Conservation (phyloP, 2,113 vertebrate genomes). For the Phaetusa simplex region DNA sequence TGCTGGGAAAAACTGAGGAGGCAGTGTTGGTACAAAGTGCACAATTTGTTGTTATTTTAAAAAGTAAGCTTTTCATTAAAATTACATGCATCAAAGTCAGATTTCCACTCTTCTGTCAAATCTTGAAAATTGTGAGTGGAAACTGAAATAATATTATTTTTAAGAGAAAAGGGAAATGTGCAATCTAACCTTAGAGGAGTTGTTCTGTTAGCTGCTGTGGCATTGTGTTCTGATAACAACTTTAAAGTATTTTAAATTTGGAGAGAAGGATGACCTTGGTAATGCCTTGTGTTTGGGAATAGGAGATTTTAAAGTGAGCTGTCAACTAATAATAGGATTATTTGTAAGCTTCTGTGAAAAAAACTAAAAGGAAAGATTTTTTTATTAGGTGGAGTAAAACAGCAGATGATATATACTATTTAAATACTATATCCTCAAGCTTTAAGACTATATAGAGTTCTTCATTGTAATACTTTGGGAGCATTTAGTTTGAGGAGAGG, state of each 20-base stretch:
- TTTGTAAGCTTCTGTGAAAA: background rate
- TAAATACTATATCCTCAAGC: background rate
- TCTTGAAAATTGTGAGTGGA: background rate
- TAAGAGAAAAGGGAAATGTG: background rate
- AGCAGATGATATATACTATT: background rate
- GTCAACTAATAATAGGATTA: background rate
- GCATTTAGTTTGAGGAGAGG: background rate
- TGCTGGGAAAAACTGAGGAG: background rate
- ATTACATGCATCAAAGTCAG: background rate
- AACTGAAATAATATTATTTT: background rate
- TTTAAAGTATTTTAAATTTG: background rate
- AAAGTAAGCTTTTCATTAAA: background rate
- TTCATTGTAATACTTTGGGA: background rate
- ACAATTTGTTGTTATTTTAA: background rate
- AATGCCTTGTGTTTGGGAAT: background rate
- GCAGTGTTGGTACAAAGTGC: background rate
- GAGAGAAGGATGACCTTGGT: background rate
- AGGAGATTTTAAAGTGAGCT: background rate
- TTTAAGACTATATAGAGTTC: background rate
- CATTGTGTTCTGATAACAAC: background rate
- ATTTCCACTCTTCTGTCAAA: background rate
- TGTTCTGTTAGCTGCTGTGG: background rate
- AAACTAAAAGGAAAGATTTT: background rate
- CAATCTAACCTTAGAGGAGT: background rate
- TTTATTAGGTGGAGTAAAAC: background rate